Conservation (phyloP, 2,888 invertebrate species). For the Epirrita christyi region DNA sequence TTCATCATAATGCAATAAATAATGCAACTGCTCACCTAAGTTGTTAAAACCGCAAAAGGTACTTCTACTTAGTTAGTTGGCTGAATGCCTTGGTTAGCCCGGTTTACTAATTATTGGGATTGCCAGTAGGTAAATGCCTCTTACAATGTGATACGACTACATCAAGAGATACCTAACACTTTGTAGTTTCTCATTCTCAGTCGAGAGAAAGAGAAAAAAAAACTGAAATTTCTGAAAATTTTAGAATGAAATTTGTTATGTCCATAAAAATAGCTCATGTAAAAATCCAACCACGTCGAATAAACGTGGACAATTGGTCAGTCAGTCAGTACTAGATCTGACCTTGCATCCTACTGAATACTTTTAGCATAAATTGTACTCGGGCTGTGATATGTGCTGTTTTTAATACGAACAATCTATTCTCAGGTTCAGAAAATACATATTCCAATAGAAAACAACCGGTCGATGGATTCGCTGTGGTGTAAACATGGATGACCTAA, state of each 20-base stretch:
- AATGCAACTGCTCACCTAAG: constrained; percentile 13
- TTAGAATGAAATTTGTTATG: constrained; percentile 1
- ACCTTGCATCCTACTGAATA: constrained; percentile 28
- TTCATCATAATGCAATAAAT: not conserved
- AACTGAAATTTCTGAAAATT: too few species aligned
- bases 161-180: constrained; percentile 3
- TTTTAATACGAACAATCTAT: constrained; percentile 11
- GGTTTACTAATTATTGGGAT: constrained; percentile 9
- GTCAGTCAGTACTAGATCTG: constrained; percentile 22
- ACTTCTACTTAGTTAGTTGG: constrained; percentile 14
- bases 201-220: too few species aligned
- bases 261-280: constrained; percentile 9
- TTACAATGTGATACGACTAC: constrained; percentile 9
- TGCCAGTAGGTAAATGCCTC: constrained; percentile 4
- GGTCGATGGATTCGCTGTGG: constrained; percentile 13
- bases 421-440: constrained; percentile 9
- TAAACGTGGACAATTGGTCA: constrained; percentile 25
- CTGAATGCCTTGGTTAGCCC: constrained; percentile 5
- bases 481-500: constrained; percentile 44
- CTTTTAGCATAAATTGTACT: constrained; percentile 12
- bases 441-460: constrained; percentile 17
- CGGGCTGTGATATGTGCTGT: not conserved
- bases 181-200: constrained; percentile 12
- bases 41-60: constrained; percentile 11
- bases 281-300: constrained; percentile 25